A percentile compares a stretch with the other conserved stretches of the same genome.
Evolutionary conservation across 2,797 vertebrate species (phyloP).

Genomic region (Catostomus latipinnis): DNA sequence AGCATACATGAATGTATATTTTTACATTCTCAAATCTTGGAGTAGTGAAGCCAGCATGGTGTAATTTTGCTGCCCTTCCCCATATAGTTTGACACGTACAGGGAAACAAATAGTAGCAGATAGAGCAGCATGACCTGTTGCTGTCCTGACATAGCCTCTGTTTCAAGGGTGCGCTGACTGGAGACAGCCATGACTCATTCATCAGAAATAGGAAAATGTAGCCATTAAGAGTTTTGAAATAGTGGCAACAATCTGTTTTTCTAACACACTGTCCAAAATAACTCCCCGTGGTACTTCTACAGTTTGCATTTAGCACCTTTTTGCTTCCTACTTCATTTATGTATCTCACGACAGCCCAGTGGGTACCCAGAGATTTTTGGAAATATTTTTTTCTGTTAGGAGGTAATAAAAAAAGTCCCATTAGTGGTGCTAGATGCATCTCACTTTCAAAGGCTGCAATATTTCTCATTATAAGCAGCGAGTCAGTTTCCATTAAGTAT

Average conservation of each 20-base stretch:
- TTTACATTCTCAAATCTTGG: neutral
- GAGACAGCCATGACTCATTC: slow-evolving; percentile 39
- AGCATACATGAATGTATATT: neutral
- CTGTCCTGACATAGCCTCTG: slow-evolving; percentile 10
- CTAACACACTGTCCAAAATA: neutral
- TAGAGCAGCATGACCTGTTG: slow-evolving; percentile 5
- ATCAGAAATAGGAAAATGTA: slow-evolving; percentile 33
- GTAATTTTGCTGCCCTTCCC: neutral
- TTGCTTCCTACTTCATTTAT: slow-evolving; percentile 44
- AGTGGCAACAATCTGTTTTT: slow-evolving; percentile 23
- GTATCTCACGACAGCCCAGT: slow-evolving; percentile 14
- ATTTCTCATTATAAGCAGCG: slow-evolving; percentile 46
- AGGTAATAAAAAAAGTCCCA: slow-evolving; percentile 12
- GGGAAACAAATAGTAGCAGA: slow-evolving; percentile 15
- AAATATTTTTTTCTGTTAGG: slow-evolving; percentile 2
- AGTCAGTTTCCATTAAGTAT: slow-evolving; percentile 55
- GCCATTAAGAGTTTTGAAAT: slow-evolving; percentile 35
- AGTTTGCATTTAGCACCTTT: slow-evolving; percentile 22
- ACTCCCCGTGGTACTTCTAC: slow-evolving; percentile 20
- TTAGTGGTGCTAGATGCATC: slow-evolving; percentile 29
- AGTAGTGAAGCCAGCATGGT: slow-evolving; percentile 1
- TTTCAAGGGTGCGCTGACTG: slow-evolving; percentile 11
- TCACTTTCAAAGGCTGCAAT: slow-evolving; percentile 36
- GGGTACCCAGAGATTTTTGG: slow-evolving; percentile 18
- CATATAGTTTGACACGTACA: slow-evolving; percentile 29